A percentile compares a stretch with the other conserved stretches of the same genome.
Conservation (phyloP, 2,888 invertebrate genomes). For the Pyrochroa serraticornis region DNA sequence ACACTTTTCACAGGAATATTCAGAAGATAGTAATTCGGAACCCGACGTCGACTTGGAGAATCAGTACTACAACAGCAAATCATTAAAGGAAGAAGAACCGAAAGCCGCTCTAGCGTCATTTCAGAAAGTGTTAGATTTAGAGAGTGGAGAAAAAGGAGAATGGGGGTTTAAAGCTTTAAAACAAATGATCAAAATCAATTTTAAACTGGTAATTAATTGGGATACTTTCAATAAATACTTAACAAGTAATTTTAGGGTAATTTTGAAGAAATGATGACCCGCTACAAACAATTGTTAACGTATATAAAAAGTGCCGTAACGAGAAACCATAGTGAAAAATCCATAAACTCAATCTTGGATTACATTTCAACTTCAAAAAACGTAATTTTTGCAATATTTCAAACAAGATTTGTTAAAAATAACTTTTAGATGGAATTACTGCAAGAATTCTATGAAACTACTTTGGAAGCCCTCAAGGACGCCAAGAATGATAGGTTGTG, state of each 20-base stretch:
- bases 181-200: conserved; percentile 99
- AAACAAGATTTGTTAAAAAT: conserved; percentile 54
- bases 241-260: conserved; percentile 66
- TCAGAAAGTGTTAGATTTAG: conserved; percentile 93
- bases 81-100: conserved; percentile 96
- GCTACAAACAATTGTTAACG: conserved; percentile 92
- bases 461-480: conserved; percentile 91
- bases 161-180: conserved; percentile 99
- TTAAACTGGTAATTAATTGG: conserved; percentile 76
- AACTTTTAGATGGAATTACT: conserved; percentile 79
- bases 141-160: conserved; percentile 98
- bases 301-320: conserved; percentile 99
- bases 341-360: conserved; percentile 98
- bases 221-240: conserved; percentile 2
- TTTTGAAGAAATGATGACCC: conserved; percentile 74
- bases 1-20: conserved; percentile 61
- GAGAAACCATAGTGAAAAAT: conserved; percentile 98
- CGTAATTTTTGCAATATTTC: conserved; percentile 64
- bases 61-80: conserved; percentile 99
- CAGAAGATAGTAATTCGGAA: conserved; percentile 98
- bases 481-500: conserved; percentile 98
- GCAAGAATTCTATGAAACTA: conserved; percentile 97
- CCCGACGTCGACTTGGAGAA: conserved; percentile 99
- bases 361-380: conserved; percentile 99
- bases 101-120: conserved; percentile 90